Evolutionary conservation across 2,113 vertebrate species (phyloP), one percentile per base, ranked within the genome.

Genomic region (Amphiprion percula): DNA sequence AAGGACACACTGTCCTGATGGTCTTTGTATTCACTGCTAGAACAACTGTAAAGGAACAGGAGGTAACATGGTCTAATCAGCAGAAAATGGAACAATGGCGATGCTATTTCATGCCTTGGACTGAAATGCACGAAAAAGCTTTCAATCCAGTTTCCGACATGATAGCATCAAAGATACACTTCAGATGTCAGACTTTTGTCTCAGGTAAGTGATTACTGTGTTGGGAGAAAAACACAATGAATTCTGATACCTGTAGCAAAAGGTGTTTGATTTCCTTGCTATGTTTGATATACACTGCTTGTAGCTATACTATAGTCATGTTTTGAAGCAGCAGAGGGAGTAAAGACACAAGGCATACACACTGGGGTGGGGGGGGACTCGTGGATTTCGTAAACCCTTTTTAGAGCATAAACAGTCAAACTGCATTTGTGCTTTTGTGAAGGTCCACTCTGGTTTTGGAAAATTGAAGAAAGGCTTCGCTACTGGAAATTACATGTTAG

Each of bases 41-140:
- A 90, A 85, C 82, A 84, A 82, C 81, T 86, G 80, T 79, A 33
- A 10, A 71, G 68, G 74, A 82, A 90, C 74, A 82, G 49, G 41
- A 83, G 46, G 66, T 70, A 83, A 88, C 82, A 39, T 56, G 14
- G 66, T 80, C 71, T 83, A 85, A 83, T 88, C 87, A 73, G 70
- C 65, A 83, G 74, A 65, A 81, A 84, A 82, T 77, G 44, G 74
- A 84, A 74, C 77, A 80, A 56, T 47, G 26, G 56, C 28, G n/a
- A 71, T 58, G 60, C 26, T 72, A 44, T 88, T 85, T 84, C 74
- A 79, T 44, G 52, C 41, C 28, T 82, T 68, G 58, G 52, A 81
- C 28, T 17, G 66, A 84, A 77, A 77, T 33, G 55, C 50, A 80
- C 50, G 24, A 58, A 44, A 62, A 3, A 56, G 58, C 28, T 46